Evolutionary conservation across 2,888 invertebrate genomes (phyloP), one percentile per base, ranked within the genome.

Genomic region (Chirona hameri): DNA sequence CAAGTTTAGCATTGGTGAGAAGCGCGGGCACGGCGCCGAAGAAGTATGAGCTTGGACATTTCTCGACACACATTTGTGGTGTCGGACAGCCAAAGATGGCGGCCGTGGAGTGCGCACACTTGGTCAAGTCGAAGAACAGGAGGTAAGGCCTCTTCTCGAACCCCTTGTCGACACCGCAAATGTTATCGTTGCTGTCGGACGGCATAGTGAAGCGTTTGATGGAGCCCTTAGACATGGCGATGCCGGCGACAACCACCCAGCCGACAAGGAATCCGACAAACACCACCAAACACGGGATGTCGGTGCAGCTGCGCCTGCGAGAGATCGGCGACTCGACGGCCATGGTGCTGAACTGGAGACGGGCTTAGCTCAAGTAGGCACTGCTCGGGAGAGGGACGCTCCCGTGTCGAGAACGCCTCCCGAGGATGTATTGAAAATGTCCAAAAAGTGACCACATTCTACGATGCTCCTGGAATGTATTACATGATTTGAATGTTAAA

Each of bases 91-190:
- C 76, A 24, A 24, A 46, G 39, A 76, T 27, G 9, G 18, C 21
- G 1, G 46, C 24, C 4, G 9, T 2, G 10, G 76, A 39, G 7
- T 9, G 1, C 18, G 24, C 76, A 24, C 76, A 76, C 46, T 76
- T 76, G 15, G 76, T 76, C 46, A 76, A 18, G 76, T 76, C 76
- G n/a, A 76, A 76, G 24, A 76, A 76, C 39, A 76, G 7, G 9
- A 76, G 46, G 46, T 76, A 24, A 1, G 39, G 39, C 46, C 46
- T 76, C 21, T 76, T 39, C 31, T 46, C 39, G 76, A 21, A 39
- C 1, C 76, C 76, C 24, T 39, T 46, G 39, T 76, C 24, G 10
- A 46, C 76, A 46, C 76, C 76, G 46, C 76, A 76, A 4, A 76
- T 76, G 39, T 76, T 24, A 5, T 39, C 76, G 24, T 24, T 24